phyloP scores from a whole-genome alignment of 2,797 vertebrate genomes.

The Malurus splendens region DNA sequence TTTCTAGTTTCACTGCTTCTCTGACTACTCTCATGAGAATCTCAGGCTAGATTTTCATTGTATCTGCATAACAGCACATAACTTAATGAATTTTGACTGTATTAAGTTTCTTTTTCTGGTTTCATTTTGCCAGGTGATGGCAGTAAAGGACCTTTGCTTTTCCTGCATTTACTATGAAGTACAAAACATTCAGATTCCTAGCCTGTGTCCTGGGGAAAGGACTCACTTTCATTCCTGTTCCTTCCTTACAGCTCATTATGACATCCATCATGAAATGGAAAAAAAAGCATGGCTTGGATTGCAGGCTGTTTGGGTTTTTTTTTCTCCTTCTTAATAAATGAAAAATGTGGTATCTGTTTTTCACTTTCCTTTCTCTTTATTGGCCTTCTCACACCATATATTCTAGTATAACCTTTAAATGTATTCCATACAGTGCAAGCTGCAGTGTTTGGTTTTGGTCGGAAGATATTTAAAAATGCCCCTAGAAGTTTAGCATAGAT shows the following conservation, averaged over 20 bases:
- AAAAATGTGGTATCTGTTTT: background rate
- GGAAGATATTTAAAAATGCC: background rate
- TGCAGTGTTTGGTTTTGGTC: background rate
- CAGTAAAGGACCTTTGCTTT: constrained; percentile 67
- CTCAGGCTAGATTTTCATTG: background rate
- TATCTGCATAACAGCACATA: background rate
- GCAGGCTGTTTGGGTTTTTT: background rate
- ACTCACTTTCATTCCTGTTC: background rate
- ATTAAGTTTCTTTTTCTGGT: background rate
- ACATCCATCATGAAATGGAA: background rate
- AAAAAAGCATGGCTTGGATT: background rate
- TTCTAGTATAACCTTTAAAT: background rate
- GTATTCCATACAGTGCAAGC: background rate
- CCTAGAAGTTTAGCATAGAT: background rate
- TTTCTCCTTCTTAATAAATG: background rate
- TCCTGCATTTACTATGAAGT: background rate
- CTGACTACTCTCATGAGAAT: background rate
- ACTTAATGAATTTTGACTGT: background rate
- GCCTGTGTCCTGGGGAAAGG: background rate
- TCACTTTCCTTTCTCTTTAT: background rate
- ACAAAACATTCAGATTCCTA: background rate
- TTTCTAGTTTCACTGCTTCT: background rate
- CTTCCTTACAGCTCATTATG: background rate
- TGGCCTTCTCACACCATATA: background rate
- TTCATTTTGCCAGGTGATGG: constrained; percentile 65